These are phyloP conservation scores for Uropetala carovei DNA, from an alignment of 2,888 invertebrate species.

Conservation along the genomic window DNA sequence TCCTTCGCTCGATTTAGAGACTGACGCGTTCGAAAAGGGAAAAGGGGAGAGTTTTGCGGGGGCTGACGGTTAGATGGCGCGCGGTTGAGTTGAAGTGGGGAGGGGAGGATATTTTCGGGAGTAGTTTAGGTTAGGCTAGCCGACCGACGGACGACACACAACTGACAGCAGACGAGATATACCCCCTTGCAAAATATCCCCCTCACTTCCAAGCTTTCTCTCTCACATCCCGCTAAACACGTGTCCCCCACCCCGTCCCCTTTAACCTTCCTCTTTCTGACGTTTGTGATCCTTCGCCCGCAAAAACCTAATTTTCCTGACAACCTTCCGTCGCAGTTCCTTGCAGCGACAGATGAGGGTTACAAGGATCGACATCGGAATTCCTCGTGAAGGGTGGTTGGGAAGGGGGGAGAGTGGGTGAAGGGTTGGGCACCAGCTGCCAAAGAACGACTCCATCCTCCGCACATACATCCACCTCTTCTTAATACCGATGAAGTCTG, in stretches of 20 bases:
- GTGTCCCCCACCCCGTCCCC: neutral
- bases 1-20: too few species aligned
- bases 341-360: neutral
- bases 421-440: too few species aligned
- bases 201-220: too few species aligned
- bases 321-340: neutral
- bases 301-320: neutral
- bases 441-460: too few species aligned
- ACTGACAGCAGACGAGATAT: neutral
- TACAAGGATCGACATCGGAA: neutral
- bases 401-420: too few species aligned
- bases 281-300: neutral
- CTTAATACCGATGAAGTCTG: too few species aligned
- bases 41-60: neutral
- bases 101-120: neutral
- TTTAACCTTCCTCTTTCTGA: neutral
- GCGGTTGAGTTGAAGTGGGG: neutral
- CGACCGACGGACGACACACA: neutral
- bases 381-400: neutral
- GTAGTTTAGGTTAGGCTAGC: neutral
- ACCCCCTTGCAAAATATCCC: too few species aligned
- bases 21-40: too few species aligned
- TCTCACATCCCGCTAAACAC: neutral
- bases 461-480: too few species aligned
- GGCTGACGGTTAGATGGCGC: neutral